A percentile compares a stretch with the other conserved stretches of the same genome.
Conservation (phyloP, 2,797 vertebrate species). For the Poliocrania exsul region DNA sequence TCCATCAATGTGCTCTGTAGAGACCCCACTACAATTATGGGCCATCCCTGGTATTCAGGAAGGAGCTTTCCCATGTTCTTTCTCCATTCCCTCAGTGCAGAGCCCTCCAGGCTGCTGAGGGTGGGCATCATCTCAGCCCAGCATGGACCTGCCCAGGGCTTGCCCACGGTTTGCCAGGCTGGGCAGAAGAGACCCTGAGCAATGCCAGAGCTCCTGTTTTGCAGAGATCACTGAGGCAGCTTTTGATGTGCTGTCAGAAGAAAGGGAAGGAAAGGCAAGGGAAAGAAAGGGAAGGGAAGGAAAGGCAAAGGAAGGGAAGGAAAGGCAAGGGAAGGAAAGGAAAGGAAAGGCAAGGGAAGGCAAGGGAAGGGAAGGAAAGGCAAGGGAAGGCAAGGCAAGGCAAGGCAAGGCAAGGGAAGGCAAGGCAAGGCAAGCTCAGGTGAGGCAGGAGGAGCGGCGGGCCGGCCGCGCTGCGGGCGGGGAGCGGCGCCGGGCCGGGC, state of each 20-base stretch:
- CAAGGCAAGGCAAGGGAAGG: too few relatives aligned
- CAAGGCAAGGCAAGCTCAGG: background rate
- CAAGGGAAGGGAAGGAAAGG: too few relatives aligned
- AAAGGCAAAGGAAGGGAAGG: too few relatives aligned
- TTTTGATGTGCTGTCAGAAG: fast-evolving
- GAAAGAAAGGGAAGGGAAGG: too few relatives aligned
- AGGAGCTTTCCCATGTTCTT: background rate
- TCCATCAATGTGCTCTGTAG: fast-evolving
- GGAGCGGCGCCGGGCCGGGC: background rate
- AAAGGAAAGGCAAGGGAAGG: too few relatives aligned
- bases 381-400: too few relatives aligned
- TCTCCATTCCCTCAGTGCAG: background rate
- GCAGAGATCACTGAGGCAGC: background rate
- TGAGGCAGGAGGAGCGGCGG: background rate
- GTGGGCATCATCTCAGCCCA: background rate
- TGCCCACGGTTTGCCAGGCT: background rate
- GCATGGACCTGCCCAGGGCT: background rate
- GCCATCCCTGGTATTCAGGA: fast-evolving
- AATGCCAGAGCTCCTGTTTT: background rate
- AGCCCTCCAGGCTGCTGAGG: fast-evolving
- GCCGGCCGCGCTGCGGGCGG: background rate
- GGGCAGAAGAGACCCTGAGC: background rate
- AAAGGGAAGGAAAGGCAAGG: too few relatives aligned
- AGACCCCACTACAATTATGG: background rate
- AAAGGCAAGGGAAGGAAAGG: too few relatives aligned